These are phyloP conservation scores for Staurois parvus DNA, from an alignment of 2,797 vertebrate genomes.

Conservation along the genomic window DNA sequence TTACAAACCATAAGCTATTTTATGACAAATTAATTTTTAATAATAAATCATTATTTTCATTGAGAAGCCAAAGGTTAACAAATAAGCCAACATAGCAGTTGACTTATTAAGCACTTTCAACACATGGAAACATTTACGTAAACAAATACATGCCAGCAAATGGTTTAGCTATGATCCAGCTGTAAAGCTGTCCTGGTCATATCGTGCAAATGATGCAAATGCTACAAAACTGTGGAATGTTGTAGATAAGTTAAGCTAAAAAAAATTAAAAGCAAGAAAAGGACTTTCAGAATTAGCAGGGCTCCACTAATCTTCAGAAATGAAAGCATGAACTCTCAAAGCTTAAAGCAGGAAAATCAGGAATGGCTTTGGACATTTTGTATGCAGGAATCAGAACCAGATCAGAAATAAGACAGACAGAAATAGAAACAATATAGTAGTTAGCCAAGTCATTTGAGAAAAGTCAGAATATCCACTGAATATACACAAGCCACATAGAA, in stretches of 20 bases:
- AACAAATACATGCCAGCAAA: neutral
- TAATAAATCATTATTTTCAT: neutral
- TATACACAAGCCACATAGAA: no score
- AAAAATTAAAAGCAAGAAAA: neutral
- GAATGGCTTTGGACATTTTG: neutral
- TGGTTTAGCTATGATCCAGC: neutral
- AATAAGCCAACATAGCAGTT: neutral
- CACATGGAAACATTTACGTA: neutral
- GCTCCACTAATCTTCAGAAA: no score
- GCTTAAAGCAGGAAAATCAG: neutral
- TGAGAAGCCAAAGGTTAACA: neutral
- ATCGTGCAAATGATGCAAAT: no score
- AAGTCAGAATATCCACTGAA: no score
- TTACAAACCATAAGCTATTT: no score
- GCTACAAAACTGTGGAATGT: neutral
- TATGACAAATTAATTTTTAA: neutral
- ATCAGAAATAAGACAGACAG: neutral
- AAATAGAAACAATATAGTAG: no score
- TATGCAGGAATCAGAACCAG: neutral
- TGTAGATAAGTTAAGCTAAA: neutral
- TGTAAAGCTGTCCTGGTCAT: neutral
- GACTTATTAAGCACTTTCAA: neutral
- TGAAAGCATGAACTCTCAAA: no score
- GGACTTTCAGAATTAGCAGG: no score
- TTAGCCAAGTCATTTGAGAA: no score